These are phyloP conservation scores for Dysmachus trigonus DNA, from an alignment of 2,888 invertebrate genomes.

Conservation along the genomic window DNA sequence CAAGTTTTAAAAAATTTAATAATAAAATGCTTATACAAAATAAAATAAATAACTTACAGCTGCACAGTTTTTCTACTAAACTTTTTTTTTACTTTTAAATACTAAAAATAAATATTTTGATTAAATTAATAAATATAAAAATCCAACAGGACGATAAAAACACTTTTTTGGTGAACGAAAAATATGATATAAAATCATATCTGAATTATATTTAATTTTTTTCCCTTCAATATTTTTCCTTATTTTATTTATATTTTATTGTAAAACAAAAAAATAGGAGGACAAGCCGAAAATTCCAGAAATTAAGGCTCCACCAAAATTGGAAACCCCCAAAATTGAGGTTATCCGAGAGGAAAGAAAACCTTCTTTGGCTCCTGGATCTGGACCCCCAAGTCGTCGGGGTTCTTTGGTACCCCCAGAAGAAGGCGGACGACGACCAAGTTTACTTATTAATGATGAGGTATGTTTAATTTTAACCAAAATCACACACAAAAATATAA, in stretches of 20 bases:
- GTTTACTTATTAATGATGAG: slow-evolving; percentile 93
- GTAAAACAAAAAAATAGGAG: slow-evolving; percentile 52
- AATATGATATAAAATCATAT: no score
- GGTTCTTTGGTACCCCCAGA: slow-evolving; percentile 92
- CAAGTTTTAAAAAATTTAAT: background rate
- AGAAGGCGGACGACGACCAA: slow-evolving; percentile 85
- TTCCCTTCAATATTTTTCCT: background rate
- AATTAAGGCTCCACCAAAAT: slow-evolving; percentile 73
- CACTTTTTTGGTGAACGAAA: background rate
- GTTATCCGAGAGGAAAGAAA: slow-evolving; percentile 84
- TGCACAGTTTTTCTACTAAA: background rate
- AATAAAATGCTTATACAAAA: background rate
- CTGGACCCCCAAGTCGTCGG: slow-evolving; percentile 74
- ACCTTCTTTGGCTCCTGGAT: slow-evolving; percentile 78
- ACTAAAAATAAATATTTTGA: background rate
- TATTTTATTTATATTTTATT: background rate
- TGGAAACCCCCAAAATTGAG: slow-evolving; percentile 82
- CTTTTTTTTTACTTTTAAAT: background rate
- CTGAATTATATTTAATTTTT: no score
- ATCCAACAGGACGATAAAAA: background rate
- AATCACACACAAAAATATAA: background rate
- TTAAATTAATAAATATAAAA: background rate
- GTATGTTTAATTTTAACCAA: slow-evolving; percentile 68
- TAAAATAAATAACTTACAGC: background rate
- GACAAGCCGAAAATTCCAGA: slow-evolving; percentile 69